Base-by-base conservation (phyloP, 2,113 vertebrate genomes). In the Axis porcinus region DNA sequence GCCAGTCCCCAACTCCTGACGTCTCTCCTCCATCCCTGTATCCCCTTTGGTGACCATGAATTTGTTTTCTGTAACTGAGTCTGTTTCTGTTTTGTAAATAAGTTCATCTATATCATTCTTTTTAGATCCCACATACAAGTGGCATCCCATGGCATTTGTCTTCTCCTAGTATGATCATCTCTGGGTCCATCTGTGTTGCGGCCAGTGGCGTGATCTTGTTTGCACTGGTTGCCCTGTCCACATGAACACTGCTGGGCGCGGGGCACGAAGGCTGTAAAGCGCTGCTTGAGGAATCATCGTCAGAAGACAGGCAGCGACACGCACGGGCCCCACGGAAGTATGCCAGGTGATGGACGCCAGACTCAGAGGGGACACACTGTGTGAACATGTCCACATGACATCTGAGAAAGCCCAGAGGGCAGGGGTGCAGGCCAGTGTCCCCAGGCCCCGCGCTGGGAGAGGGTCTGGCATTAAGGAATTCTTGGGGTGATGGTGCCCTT, bases 151-250 rank as follows among this genome's bases (percentile, higher is more conserved):
- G 30, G 10, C 14, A 2, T 82, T 2, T 82, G 50, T n/a, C 76
- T 19, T 79, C 50, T 54, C 33, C 21, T 21, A 21, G 78, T 21
- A 21, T 21, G 16, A 33, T 81, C 5, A 52, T 81, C 79, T 82
- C 50, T 54, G 25, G 50, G 11, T 25, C 50, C 50, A 15, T 25
- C 79, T 19, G 0, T 52, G 40, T 81, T 36, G 50, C 6, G 25
- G 33, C 19, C 33, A 36, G 0, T 0, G 10, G 47, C 30, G 14
- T n/a, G 3, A 25, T 15, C 11, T n/a, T 14, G 2, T 33, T n/a
- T 36, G 33, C 12, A 8, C 40, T 25, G 79, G 50, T 30, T 25
- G 11, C 23, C 47, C 21, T 92, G 55, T 85, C 5, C 84, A 9
- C 14, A 10, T 8, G 54, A 64, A 33, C 58, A 11, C 17, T 95